A percentile compares a stretch with the other conserved stretches of the same genome.
Evolutionary conservation across 2,113 vertebrate species (phyloP).

Genomic region (Pelodiscus sinensis): DNA sequence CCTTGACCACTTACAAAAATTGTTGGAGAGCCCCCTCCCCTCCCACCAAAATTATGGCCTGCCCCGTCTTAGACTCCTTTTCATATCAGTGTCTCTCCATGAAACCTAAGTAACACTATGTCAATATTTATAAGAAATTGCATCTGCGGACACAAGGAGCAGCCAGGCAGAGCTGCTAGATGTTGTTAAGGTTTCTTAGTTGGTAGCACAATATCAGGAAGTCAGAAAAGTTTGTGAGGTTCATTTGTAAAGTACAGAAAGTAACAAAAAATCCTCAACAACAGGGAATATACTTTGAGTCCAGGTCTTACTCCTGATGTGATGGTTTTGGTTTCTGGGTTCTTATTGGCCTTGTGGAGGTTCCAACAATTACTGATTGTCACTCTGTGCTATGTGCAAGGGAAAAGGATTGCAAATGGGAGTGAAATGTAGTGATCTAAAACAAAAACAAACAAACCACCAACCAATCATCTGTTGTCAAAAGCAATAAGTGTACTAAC

Average conservation of each 20-base stretch:
- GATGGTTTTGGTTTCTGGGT: conserved; percentile 58
- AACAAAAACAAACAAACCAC: conserved; percentile 37
- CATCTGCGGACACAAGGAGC: background rate
- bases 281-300: conserved; percentile 27
- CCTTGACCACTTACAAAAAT: too few relatives aligned
- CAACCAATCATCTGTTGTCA: conserved; percentile 61
- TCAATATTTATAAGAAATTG: conserved; percentile 24
- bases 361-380: conserved; percentile 70
- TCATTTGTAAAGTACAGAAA: conserved; percentile 48
- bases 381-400: conserved; percentile 64
- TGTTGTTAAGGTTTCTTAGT: conserved; percentile 38
- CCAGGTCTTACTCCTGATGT: conserved; percentile 56
- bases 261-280: conserved; percentile 44
- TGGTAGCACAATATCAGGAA: conserved; percentile 41
- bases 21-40: too few relatives aligned
- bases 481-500: conserved; percentile 62
- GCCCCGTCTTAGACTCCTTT: background rate
- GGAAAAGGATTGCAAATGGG: conserved; percentile 65
- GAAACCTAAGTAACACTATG: conserved; percentile 31
- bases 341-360: conserved; percentile 77
- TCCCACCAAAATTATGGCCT: too few relatives aligned
- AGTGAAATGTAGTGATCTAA: conserved; percentile 55
- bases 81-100: background rate
- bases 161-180: background rate
- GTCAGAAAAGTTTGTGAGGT: conserved; percentile 52